Evolutionary conservation across 2,888 invertebrate genomes (phyloP).

Genomic region (Pseudoips prasinana): DNA sequence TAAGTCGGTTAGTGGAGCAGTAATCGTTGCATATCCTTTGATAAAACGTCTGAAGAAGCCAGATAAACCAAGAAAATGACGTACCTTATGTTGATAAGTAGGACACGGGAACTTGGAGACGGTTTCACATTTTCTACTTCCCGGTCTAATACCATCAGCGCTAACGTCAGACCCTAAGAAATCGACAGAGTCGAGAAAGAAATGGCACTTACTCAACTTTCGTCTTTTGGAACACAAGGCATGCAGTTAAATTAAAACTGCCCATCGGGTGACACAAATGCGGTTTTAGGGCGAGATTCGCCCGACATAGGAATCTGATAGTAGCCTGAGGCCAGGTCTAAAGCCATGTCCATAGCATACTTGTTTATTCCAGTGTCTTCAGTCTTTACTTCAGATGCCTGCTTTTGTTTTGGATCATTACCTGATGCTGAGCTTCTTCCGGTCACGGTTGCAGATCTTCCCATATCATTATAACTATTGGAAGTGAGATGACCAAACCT

Average conservation of each 20-base stretch:
- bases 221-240: too few relatives aligned
- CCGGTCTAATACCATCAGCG: slow-evolving; percentile 9
- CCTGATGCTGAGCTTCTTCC: neutral
- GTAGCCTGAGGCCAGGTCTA: slow-evolving; percentile 1
- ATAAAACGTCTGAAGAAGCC: slow-evolving; percentile 3
- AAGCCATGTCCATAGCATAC: neutral
- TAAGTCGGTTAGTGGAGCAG: neutral
- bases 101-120: slow-evolving; percentile 6
- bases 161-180: slow-evolving; percentile 11
- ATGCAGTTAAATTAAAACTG: slow-evolving; percentile 3
- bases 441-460: neutral
- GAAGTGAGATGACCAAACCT: neutral
- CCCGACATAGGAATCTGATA: neutral
- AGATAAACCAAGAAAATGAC: slow-evolving; percentile 4
- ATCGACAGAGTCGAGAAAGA: slow-evolving; percentile 6
- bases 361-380: neutral
- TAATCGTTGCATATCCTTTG: neutral
- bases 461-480: too few relatives aligned
- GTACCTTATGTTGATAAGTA: slow-evolving; percentile 2
- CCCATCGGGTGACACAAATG: slow-evolving; percentile 1
- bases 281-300: neutral
- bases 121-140: slow-evolving; percentile 8
- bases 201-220: slow-evolving; percentile 13
- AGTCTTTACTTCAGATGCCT: neutral
- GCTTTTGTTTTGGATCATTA: neutral